Percentiles rank a stretch among this genome's conserved stretches.
Conservation (phyloP, 2,888 invertebrate species). For the Conops quadrifasciatus region DNA sequence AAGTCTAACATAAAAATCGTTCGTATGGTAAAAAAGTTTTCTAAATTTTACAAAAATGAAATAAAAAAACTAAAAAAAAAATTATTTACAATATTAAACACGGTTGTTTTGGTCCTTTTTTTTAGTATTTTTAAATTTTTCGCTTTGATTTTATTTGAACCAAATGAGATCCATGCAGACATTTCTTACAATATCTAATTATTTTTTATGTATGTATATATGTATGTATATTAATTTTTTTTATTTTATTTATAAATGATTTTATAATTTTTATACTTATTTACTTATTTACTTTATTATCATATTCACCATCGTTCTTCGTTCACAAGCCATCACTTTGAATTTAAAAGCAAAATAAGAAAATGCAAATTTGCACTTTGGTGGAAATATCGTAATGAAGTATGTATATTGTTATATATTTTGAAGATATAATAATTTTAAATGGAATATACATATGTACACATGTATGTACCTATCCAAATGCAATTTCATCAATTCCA, state of each 20-base stretch:
- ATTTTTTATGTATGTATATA: neutral
- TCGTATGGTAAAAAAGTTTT: neutral
- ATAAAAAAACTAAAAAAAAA: neutral
- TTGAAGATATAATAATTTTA: neutral
- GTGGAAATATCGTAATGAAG: neutral
- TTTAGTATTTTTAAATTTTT: constrained; percentile 34
- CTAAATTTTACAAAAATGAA: neutral
- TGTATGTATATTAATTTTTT: neutral
- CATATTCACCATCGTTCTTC: constrained; percentile 46
- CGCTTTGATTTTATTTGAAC: constrained; percentile 21
- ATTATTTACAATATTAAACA: constrained; percentile 3
- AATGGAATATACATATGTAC: no score
- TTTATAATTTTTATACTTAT: constrained; percentile 31
- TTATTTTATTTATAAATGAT: constrained; percentile 37
- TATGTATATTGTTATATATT: neutral
- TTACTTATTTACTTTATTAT: constrained; percentile 19
- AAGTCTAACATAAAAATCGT: neutral
- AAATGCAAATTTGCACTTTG: no score
- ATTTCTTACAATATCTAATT: constrained; percentile 48
- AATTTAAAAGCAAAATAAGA: neutral
- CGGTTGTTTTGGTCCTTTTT: constrained; percentile 40
- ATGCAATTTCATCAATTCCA: no score
- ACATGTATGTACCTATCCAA: no score
- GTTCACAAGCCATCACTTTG: constrained; percentile 52
- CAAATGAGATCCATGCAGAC: constrained; percentile 65